Evolutionary conservation across 2,888 invertebrate species (phyloP).

Genomic region (Oxytorus armatus): DNA sequence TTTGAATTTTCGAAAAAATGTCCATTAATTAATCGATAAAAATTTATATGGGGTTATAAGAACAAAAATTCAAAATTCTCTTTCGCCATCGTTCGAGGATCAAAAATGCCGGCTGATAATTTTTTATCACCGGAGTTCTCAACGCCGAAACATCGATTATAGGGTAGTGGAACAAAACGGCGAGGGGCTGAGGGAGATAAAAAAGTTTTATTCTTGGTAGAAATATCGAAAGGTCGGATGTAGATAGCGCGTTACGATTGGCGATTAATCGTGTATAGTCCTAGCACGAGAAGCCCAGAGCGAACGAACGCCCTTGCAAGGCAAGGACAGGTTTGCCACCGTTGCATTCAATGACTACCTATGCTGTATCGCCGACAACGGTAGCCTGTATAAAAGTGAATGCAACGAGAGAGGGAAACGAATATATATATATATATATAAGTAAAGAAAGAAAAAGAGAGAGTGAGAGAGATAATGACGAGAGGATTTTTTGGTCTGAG

Average conservation of each 20-base stretch:
- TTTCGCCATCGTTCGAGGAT: no score
- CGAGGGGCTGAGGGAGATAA: background rate
- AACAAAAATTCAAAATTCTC: no score
- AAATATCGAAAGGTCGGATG: background rate
- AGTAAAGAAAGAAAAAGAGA: slow-evolving; percentile 10
- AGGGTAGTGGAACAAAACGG: no score
- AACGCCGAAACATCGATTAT: no score
- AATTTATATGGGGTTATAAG: no score
- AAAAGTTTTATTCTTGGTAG: background rate
- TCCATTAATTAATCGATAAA: no score
- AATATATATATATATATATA: slow-evolving; percentile 40
- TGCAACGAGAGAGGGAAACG: slow-evolving; percentile 19
- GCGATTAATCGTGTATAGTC: slow-evolving; percentile 16
- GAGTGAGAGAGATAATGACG: slow-evolving; percentile 33
- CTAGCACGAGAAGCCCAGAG: slow-evolving; percentile 38
- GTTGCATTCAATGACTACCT: slow-evolving; percentile 52
- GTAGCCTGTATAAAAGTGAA: slow-evolving; percentile 53
- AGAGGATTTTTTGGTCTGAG: slow-evolving; percentile 51
- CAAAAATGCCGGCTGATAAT: no score
- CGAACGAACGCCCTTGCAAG: slow-evolving; percentile 68
- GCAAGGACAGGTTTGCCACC: slow-evolving; percentile 67
- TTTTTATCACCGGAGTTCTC: no score
- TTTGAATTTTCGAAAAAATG: no score
- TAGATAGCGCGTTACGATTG: slow-evolving; percentile 13
- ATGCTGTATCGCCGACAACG: slow-evolving; percentile 31